phyloP scores from a whole-genome alignment of 2,888 invertebrate species.

The Cerceris rybyensis region DNA sequence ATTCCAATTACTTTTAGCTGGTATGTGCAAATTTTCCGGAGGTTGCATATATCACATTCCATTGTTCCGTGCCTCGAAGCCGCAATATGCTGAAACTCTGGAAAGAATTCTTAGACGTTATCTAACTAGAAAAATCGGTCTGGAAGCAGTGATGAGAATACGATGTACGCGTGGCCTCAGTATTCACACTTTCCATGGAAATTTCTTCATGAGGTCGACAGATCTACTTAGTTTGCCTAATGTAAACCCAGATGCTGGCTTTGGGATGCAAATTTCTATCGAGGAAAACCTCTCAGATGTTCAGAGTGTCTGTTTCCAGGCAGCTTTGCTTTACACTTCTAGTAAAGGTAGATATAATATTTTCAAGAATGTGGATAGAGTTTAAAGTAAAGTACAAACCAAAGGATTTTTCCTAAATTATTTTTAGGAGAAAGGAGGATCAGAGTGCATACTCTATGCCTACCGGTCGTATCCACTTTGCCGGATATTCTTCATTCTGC shows the following conservation, averaged over 20 bases:
- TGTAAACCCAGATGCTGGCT: conserved; percentile 98
- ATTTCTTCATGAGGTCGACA: conserved; percentile 99
- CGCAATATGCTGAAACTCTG: conserved; percentile 88
- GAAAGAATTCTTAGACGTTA: conserved; percentile 92
- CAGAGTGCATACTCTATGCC: conserved; percentile 97
- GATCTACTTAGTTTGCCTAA: conserved; percentile 98
- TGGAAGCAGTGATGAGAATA: conserved; percentile 99
- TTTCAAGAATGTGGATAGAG: not conserved
- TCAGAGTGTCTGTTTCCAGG: conserved; percentile 97
- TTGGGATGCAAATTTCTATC: conserved; percentile 98
- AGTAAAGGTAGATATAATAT: conserved; percentile 86
- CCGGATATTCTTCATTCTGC: conserved; percentile 94
- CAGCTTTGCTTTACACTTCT: conserved; percentile 97
- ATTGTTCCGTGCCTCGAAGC: conserved; percentile 89
- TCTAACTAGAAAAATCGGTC: conserved; percentile 97
- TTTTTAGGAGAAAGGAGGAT: conserved; percentile 95
- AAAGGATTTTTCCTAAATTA: too few species aligned
- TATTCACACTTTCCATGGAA: conserved; percentile 99
- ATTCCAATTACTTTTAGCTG: conserved; percentile 83
- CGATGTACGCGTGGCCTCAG: conserved; percentile 96
- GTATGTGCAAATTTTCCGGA: conserved; percentile 97
- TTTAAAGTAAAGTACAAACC: not conserved
- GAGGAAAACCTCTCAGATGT: conserved; percentile 95
- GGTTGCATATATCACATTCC: conserved; percentile 97
- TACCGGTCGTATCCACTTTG: conserved; percentile 93